Percentiles rank a stretch among this genome's conserved stretches.
Conservation (phyloP, 2,888 invertebrate genomes). For the Taphrorychus bicolor region DNA sequence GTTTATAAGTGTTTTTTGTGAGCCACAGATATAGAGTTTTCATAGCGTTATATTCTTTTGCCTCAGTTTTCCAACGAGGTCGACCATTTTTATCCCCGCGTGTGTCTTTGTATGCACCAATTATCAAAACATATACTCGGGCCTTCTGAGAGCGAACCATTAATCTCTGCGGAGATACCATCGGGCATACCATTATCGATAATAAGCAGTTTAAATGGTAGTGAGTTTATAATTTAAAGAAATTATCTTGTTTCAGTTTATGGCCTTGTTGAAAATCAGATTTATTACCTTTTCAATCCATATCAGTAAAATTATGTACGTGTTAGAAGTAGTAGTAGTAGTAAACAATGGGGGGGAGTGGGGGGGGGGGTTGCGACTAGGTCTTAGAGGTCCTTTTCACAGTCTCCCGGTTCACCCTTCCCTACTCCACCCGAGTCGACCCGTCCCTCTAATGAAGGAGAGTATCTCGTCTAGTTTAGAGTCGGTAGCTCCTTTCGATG, state of each 20-base stretch:
- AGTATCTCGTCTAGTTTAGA: too few species aligned
- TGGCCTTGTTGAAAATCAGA: background rate
- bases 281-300: background rate
- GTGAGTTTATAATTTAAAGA: background rate
- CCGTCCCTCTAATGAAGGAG: too few species aligned
- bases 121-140: background rate
- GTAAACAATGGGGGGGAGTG: too few species aligned
- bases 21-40: conserved; percentile 7
- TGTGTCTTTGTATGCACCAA: background rate
- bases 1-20: conserved; percentile 11
- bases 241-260: background rate
- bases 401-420: too few species aligned
- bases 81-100: background rate
- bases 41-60: conserved; percentile 9
- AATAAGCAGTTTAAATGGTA: background rate
- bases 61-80: background rate
- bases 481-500: too few species aligned
- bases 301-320: too few species aligned
- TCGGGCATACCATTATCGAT: background rate
- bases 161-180: background rate
- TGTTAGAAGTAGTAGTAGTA: too few species aligned
- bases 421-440: too few species aligned
- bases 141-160: background rate
- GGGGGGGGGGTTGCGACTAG: too few species aligned
- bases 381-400: too few species aligned